These are phyloP conservation scores for Porites cylindrica DNA, from an alignment of 92 coral and sea anemone genomes.

Conservation along the genomic window DNA sequence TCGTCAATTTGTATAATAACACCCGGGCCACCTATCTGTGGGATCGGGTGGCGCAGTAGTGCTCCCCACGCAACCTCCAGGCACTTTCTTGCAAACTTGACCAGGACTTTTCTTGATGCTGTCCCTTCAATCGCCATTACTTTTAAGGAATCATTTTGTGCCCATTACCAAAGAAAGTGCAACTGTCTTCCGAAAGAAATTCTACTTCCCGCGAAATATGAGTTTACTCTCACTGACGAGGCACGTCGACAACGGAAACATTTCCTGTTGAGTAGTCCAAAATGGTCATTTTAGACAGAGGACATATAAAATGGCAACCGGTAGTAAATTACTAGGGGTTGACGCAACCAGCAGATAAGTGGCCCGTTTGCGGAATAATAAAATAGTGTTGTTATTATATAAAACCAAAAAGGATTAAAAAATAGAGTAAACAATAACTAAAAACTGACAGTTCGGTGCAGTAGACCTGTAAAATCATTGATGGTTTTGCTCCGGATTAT, in stretches of 20 bases:
- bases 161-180: conserved; percentile 20
- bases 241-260: conserved; percentile 8
- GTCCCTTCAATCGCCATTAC: conserved; percentile 26
- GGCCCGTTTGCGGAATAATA: no score
- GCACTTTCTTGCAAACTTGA: conserved; percentile 31
- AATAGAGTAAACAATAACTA: neutral
- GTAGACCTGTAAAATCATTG: no score
- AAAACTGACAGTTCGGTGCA: no score
- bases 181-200: neutral
- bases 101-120: conserved; percentile 23
- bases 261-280: conserved; percentile 1
- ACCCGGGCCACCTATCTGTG: conserved; percentile 22
- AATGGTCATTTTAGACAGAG: neutral
- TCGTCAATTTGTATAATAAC: neutral
- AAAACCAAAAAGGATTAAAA: neutral
- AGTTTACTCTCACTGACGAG: conserved; percentile 10
- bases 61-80: conserved; percentile 29
- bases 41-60: neutral
- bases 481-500: neutral
- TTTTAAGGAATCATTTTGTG: conserved; percentile 21
- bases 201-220: conserved; percentile 9
- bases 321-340: neutral
- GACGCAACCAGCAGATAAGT: no score
- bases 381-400: neutral
- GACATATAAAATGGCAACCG: neutral